phyloP scores from a whole-genome alignment of 2,888 invertebrate species.

The Hofmannophila pseudospretella region DNA sequence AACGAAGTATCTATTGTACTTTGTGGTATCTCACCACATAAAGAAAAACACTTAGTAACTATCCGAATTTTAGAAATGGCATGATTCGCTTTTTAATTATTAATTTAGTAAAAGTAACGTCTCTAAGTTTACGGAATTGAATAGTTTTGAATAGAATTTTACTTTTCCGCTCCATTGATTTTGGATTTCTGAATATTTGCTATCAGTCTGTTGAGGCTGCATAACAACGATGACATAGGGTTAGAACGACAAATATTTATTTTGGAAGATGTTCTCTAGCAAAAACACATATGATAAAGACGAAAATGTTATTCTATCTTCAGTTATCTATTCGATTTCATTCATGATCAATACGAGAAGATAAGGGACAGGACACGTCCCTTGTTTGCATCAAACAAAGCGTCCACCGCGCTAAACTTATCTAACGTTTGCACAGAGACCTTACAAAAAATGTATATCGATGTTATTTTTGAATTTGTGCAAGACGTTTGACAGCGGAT shows the following conservation, averaged over 20 bases:
- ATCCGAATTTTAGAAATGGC: too few species aligned
- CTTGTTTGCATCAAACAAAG: constrained; percentile 73
- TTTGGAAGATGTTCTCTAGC: constrained; percentile 7
- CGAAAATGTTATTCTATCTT: constrained; percentile 20
- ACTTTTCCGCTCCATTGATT: too few species aligned
- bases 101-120: too few species aligned
- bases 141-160: too few species aligned
- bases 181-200: too few species aligned
- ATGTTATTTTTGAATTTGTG: constrained; percentile 77
- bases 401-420: constrained; percentile 61
- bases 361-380: constrained; percentile 65
- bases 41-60: background rate
- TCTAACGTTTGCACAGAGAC: constrained; percentile 69
- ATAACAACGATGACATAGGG: constrained; percentile 8
- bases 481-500: constrained; percentile 74
- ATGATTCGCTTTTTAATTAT: too few species aligned
- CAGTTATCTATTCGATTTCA: constrained; percentile 38
- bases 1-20: constrained; percentile 42
- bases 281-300: constrained; percentile 11
- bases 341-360: constrained; percentile 51
- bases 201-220: too few species aligned
- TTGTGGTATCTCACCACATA: background rate
- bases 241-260: constrained; percentile 9
- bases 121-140: too few species aligned
- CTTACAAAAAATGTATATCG: constrained; percentile 57